A percentile compares a stretch with the other conserved stretches of the same genome.
These are phyloP conservation scores for Dendrocopos noguchii DNA, from an alignment of 2,113 vertebrate species.

Conservation along the genomic window DNA sequence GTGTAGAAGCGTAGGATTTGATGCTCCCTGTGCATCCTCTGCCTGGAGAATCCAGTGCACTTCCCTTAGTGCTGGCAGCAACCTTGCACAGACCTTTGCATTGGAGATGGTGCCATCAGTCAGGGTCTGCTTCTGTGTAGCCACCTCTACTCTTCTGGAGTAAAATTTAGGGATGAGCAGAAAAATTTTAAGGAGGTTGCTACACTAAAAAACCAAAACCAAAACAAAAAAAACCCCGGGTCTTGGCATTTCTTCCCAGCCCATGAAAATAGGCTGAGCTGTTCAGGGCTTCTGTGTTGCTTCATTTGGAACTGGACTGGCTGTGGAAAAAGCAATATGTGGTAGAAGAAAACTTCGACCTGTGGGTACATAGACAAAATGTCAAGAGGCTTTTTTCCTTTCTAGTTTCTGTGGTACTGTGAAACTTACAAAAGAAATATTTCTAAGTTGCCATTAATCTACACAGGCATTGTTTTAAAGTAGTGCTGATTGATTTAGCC, in stretches of 20 bases:
- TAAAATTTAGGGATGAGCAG: background rate
- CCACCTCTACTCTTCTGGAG: background rate
- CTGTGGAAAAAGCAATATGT: background rate
- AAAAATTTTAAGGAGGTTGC: background rate
- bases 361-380: background rate
- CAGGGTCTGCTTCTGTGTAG: background rate
- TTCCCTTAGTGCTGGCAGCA: accelerated
- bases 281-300: background rate
- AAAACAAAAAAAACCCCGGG: background rate
- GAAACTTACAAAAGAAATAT: background rate
- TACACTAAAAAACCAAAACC: background rate
- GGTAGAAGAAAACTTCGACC: background rate
- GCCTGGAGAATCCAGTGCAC: background rate
- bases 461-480: background rate
- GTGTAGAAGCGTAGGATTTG: accelerated
- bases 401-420: background rate
- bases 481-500: conserved; percentile 4
- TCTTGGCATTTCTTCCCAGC: background rate
- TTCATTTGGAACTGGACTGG: background rate
- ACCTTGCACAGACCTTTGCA: accelerated
- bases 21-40: background rate
- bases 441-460: background rate
- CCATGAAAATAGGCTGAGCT: conserved; percentile 12
- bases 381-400: background rate
- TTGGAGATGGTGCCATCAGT: background rate